These are phyloP conservation scores for Oxyruncus cristatus DNA, from an alignment of 2,113 vertebrate species.

Conservation along the genomic window DNA sequence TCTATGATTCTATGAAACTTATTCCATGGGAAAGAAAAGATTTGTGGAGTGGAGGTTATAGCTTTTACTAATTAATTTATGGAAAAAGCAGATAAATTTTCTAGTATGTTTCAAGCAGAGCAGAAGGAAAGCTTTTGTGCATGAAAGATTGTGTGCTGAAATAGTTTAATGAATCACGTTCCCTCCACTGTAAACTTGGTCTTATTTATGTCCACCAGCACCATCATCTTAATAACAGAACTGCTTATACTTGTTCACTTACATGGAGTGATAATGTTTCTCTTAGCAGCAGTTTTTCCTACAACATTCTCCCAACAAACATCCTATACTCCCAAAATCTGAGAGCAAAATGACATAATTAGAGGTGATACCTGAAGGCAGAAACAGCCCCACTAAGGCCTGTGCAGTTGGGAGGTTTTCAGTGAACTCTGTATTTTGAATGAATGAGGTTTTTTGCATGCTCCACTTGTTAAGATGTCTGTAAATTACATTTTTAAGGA, in stretches of 20 bases:
- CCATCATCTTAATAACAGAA: background rate
- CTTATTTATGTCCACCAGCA: background rate
- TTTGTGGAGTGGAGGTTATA: background rate
- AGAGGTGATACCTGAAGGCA: background rate
- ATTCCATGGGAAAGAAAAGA: background rate
- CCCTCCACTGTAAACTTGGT: background rate
- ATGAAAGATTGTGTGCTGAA: background rate
- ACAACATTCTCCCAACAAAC: background rate
- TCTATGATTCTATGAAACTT: too few species aligned
- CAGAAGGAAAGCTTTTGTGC: background rate
- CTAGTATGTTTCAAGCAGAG: background rate
- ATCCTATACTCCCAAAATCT: background rate
- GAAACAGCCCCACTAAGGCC: background rate
- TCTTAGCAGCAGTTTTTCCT: background rate
- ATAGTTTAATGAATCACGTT: background rate
- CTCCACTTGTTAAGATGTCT: background rate
- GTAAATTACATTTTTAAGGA: background rate
- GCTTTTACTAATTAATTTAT: background rate
- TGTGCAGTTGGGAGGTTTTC: background rate
- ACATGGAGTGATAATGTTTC: background rate
- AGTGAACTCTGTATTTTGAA: background rate
- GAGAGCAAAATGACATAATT: background rate
- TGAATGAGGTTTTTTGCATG: background rate
- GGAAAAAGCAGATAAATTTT: background rate
- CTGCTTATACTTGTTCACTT: background rate